Base-by-base conservation (phyloP, 2,113 vertebrate genomes). In the Hassar affinis region DNA sequence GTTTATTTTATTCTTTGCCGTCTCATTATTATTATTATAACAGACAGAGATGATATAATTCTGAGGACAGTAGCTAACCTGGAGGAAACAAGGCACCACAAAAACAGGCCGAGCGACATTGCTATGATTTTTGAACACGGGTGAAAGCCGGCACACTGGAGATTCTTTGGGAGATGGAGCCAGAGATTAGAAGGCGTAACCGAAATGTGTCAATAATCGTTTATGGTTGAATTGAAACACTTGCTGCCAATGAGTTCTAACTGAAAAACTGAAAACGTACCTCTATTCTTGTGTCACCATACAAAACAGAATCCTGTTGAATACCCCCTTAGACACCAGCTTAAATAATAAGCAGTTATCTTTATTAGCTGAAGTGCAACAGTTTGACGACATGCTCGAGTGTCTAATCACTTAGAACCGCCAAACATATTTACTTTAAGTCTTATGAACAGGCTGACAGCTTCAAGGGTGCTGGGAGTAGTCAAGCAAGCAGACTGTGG, bases 91-190 rank as follows among this genome's bases (percentile, higher is more conserved):
- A 81, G 42, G 81, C 20, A 77, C n/a, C 20, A 30, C 47, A 57
- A 33, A 52, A 87, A 89, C 80, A 83, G 88, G 89, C 78, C 33
- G 17, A 71, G 85, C 89, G 79, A 76, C 91, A 93, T 93, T 92
- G 51, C 68, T 82, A 20, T 22, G 35, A 83, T 89, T 80, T 91
- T 79, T 86, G 83, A 84, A 82, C 81, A 83, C 61, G 71, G 25
- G 75, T 85, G 86, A 89, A 71, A 86, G 78, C 82, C 79, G 45
- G 74, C 68, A 57, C 79, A 61, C 85, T 52, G n/a, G 62, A 27
- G 18, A 85, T 25, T 89, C 14, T 91, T 89, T 85, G 14, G 12
- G 25, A 91, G 91, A 91, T 90, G 82, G 79, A 64, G 77, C 42
- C 18, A 62, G 59, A 79, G 92, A 93, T 92, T 90, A 89, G 56